Percentiles rank a stretch among this genome's conserved stretches.
phyloP scores from a whole-genome alignment of 2,113 vertebrate genomes.

The Ochotona curzoniae region DNA sequence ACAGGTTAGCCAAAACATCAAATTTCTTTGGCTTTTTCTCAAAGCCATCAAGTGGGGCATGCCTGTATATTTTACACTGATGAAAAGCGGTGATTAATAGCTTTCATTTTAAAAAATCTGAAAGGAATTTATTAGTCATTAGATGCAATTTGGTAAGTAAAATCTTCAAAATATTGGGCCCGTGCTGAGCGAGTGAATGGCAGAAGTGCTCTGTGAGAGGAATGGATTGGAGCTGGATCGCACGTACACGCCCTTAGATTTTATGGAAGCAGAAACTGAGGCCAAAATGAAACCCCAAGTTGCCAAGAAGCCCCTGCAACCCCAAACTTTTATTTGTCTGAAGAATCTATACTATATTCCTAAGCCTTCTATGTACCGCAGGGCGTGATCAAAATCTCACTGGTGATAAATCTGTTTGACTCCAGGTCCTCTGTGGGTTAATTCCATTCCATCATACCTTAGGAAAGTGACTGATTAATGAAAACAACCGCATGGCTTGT shows the following conservation, averaged over 20 bases:
- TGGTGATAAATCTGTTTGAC: conserved; percentile 54
- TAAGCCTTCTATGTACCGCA: conserved; percentile 25
- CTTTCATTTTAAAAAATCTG: conserved; percentile 26
- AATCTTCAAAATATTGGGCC: neutral
- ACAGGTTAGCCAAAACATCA: conserved; percentile 52
- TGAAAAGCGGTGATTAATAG: conserved; percentile 21
- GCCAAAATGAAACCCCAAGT: neutral
- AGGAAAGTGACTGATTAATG: conserved; percentile 35
- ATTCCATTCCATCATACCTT: conserved; percentile 44
- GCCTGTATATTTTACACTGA: neutral
- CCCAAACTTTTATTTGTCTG: conserved; percentile 54
- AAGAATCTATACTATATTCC: conserved; percentile 5
- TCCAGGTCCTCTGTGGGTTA: conserved; percentile 52
- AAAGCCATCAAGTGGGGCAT: neutral
- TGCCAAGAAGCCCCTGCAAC: conserved; percentile 47
- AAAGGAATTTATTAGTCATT: conserved; percentile 33
- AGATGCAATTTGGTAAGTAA: conserved; percentile 23
- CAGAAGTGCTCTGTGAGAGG: neutral
- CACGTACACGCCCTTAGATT: neutral
- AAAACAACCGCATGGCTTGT: conserved; percentile 20
- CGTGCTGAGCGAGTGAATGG: neutral
- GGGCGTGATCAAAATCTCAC: conserved; percentile 55
- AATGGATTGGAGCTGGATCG: neutral
- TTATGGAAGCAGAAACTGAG: conserved; percentile 38
- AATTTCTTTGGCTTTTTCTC: conserved; percentile 37